phyloP scores from a whole-genome alignment of 2,113 vertebrate genomes.

The Calyptommatus sinebrachiatus region DNA sequence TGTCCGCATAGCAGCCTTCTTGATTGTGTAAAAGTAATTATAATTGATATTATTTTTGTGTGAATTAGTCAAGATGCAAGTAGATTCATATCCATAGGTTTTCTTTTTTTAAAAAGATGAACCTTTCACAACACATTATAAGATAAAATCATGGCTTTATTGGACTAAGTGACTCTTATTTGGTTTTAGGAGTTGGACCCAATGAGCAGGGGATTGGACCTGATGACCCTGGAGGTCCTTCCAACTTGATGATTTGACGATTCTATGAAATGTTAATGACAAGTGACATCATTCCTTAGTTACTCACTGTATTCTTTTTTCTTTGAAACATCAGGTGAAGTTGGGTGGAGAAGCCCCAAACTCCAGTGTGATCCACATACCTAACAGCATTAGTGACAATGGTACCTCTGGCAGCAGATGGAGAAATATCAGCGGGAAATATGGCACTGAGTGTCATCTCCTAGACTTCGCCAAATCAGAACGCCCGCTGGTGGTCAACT shows the following conservation, averaged over 20 bases:
- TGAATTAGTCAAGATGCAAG: too few relatives aligned
- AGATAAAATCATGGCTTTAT: not conserved
- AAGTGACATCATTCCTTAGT: conserved; percentile 22
- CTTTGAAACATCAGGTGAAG: conserved; percentile 79
- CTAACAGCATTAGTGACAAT: conserved; percentile 54
- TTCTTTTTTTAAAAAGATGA: not conserved
- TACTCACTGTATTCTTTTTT: conserved; percentile 44
- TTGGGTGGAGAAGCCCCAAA: conserved; percentile 91
- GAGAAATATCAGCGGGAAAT: conserved; percentile 50
- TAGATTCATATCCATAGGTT: too few relatives aligned
- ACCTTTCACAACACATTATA: not conserved
- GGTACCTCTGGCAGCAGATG: conserved; percentile 45
- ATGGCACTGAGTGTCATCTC: conserved; percentile 78
- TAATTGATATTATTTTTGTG: too few relatives aligned
- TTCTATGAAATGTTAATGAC: conserved; percentile 10
- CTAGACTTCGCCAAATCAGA: conserved; percentile 89
- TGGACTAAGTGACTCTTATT: conserved; percentile 5
- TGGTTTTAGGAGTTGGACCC: too few relatives aligned
- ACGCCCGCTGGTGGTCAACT: conserved; percentile 94
- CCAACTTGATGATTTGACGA: too few relatives aligned
- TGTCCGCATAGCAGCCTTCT: too few relatives aligned
- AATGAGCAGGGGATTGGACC: too few relatives aligned
- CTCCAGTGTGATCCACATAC: conserved; percentile 88
- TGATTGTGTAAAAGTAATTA: too few relatives aligned
- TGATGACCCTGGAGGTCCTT: too few relatives aligned